phyloP scores from a whole-genome alignment of 2,888 invertebrate species.

The Archips xylosteana region DNA sequence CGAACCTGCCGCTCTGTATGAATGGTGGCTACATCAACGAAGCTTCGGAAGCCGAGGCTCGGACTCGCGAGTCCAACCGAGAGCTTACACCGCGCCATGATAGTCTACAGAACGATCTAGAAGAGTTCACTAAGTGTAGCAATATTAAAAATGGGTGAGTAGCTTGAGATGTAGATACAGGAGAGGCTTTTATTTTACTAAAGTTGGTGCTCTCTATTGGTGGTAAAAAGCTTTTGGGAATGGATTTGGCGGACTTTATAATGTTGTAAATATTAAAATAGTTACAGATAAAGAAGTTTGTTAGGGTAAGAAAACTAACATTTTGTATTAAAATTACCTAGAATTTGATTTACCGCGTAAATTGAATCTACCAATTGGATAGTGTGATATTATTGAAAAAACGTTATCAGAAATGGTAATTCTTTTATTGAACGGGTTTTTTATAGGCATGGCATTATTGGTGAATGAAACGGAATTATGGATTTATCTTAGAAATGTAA shows the following conservation, averaged over 20 bases:
- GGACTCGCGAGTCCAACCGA: constrained; percentile 72
- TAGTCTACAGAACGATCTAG: constrained; percentile 56
- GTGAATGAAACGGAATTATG: no score
- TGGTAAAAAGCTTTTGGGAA: not conserved
- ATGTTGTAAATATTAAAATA: not conserved
- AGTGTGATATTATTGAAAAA: no score
- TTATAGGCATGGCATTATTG: no score
- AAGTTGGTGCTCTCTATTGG: not conserved
- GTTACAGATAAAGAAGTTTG: no score
- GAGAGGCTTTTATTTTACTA: not conserved
- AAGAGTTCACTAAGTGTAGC: constrained; percentile 84
- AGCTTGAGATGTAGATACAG: not conserved
- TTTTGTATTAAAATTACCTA: no score
- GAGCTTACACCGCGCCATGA: constrained; percentile 56
- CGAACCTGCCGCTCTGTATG: constrained; percentile 89
- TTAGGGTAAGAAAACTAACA: no score
- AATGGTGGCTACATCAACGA: constrained; percentile 94
- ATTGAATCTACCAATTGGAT: no score
- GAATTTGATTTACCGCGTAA: no score
- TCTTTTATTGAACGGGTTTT: no score
- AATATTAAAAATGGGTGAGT: constrained; percentile 86
- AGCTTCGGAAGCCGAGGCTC: constrained; percentile 87
- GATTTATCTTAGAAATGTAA: no score
- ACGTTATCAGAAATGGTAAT: no score
- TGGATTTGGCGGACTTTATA: not conserved